These are phyloP conservation scores for Pachycephala philippinensis DNA, from an alignment of 2,113 vertebrate genomes.

Conservation along the genomic window DNA sequence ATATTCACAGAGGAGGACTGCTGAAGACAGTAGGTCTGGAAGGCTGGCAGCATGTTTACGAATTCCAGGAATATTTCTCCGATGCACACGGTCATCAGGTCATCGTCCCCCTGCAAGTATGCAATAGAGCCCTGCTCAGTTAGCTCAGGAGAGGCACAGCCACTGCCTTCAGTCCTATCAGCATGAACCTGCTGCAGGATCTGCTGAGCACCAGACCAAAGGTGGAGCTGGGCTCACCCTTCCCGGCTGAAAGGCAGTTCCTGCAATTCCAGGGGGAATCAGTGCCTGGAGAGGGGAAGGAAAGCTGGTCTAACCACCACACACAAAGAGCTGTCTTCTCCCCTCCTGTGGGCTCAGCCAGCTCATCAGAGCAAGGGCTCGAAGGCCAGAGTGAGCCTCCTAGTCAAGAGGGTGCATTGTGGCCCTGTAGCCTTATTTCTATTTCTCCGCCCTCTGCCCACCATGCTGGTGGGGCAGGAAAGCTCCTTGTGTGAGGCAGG, in stretches of 20 bases:
- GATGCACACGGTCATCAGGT: constrained; percentile 86
- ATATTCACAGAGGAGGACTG: constrained; percentile 87
- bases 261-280: not conserved
- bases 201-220: not conserved
- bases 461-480: not conserved
- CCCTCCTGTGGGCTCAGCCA: not conserved
- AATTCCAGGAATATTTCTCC: constrained; percentile 92
- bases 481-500: not conserved
- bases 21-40: constrained; percentile 94
- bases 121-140: not conserved
- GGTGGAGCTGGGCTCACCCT: not conserved
- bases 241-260: not conserved
- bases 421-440: not conserved
- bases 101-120: constrained; percentile 80
- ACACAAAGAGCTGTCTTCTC: not conserved
- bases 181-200: not conserved
- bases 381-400: not conserved
- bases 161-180: not conserved
- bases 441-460: not conserved
- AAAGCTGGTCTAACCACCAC: not conserved
- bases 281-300: not conserved
- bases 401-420: not conserved
- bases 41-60: constrained; percentile 91
- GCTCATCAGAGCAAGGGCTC: not conserved
- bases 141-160: not conserved